Evolutionary conservation across 2,113 vertebrate species (phyloP).

Genomic region (Melospiza melodia): DNA sequence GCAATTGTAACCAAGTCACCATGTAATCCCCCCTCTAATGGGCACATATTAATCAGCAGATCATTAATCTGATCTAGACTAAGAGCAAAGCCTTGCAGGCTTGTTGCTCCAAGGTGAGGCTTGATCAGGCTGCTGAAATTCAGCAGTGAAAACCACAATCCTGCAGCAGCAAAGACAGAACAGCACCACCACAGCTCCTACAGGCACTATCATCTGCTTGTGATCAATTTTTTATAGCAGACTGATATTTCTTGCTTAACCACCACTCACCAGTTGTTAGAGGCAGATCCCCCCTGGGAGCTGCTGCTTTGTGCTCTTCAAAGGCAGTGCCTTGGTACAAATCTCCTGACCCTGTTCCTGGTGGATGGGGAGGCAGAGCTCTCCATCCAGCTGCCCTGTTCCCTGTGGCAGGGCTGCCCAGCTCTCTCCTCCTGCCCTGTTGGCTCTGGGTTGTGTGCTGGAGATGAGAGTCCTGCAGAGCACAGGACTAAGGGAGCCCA

Average conservation of each 20-base stretch:
- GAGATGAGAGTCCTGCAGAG: neutral
- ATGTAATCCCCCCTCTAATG: neutral
- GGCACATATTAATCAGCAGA: neutral
- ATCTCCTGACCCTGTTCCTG: neutral
- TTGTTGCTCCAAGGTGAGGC: neutral
- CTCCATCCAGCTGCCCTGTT: neutral
- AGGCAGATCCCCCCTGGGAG: neutral
- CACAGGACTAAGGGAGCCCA: fast-evolving
- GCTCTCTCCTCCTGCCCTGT: neutral
- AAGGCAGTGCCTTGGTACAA: neutral
- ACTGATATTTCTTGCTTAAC: neutral
- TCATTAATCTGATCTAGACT: neutral
- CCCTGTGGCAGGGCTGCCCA: neutral
- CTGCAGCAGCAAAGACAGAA: neutral
- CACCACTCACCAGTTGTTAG: neutral
- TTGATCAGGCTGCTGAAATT: neutral
- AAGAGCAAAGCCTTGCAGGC: neutral
- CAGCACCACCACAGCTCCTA: neutral
- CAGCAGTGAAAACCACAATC: neutral
- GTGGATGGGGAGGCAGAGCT: neutral
- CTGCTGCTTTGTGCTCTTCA: neutral
- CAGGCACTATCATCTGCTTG: neutral
- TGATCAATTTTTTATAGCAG: neutral
- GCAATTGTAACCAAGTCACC: neutral
- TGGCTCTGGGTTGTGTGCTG: neutral